Evolutionary conservation across 1,140 invertebrate species (phyloP).

Genomic region (Drosophila erecta): DNA sequence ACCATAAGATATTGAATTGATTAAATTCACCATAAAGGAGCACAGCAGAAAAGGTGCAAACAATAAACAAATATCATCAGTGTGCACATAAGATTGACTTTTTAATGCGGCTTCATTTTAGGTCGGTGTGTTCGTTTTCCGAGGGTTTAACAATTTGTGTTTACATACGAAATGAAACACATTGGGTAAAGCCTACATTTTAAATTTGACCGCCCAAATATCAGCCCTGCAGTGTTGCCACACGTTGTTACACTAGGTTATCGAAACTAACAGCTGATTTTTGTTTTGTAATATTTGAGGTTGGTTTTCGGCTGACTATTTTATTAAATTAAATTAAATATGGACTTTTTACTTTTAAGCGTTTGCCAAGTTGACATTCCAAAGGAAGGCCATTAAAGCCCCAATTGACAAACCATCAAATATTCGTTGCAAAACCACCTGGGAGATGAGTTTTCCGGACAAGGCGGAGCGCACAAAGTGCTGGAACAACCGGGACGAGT

Average conservation of each 20-base stretch:
- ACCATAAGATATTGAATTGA: slow-evolving; percentile 45
- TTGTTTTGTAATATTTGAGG: slow-evolving; percentile 53
- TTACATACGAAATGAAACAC: too few species aligned
- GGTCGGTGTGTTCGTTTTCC: neutral
- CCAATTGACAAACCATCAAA: neutral
- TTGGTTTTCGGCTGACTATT: slow-evolving; percentile 22
- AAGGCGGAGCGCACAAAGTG: slow-evolving; percentile 93
- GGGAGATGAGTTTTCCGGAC: slow-evolving; percentile 92
- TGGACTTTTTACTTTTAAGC: neutral
- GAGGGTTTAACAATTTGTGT: too few species aligned
- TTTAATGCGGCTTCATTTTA: neutral
- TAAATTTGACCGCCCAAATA: neutral
- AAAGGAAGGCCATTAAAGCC: neutral
- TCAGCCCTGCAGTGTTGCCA: neutral
- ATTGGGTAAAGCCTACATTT: neutral
- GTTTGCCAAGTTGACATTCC: neutral
- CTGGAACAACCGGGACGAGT: slow-evolving; percentile 93
- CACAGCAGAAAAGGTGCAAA: slow-evolving; percentile 14
- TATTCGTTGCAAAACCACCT: neutral
- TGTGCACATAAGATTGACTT: neutral
- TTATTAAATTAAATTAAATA: slow-evolving; percentile 7
- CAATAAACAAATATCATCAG: slow-evolving; percentile 24
- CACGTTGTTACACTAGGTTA: neutral
- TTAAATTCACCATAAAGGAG: slow-evolving; percentile 37
- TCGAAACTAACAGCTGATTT: slow-evolving; percentile 25